These are phyloP conservation scores for Melanotaenia nigrans DNA, from an alignment of 2,797 vertebrate genomes.

Conservation along the genomic window DNA sequence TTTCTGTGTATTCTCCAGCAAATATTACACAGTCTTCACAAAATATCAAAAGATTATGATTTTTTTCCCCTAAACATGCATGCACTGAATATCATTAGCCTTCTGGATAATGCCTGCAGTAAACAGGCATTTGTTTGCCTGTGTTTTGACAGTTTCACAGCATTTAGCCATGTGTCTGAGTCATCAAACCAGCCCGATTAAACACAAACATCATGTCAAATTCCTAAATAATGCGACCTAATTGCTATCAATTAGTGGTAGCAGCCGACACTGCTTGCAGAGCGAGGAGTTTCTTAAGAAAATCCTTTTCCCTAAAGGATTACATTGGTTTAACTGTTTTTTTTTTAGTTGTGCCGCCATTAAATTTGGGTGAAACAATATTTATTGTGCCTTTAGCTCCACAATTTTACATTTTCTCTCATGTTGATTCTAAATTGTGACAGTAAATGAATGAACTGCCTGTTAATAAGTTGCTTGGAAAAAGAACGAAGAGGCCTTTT, in stretches of 20 bases:
- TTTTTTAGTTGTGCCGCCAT: background rate
- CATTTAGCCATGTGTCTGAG: constrained; percentile 47
- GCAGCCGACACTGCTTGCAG: constrained; percentile 54
- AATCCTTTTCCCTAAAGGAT: constrained; percentile 57
- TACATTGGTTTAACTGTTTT: background rate
- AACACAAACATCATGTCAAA: constrained; percentile 68
- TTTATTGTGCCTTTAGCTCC: background rate
- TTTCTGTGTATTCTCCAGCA: background rate
- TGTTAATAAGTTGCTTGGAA: background rate
- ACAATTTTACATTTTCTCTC: no score
- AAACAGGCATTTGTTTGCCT: constrained; percentile 45
- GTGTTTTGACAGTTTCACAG: constrained; percentile 63
- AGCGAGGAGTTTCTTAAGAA: constrained; percentile 44
- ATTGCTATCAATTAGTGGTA: constrained; percentile 71
- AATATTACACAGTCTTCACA: background rate
- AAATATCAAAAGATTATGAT: background rate
- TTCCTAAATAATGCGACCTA: constrained; percentile 68
- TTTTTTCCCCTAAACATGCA: background rate
- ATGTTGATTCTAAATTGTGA: no score
- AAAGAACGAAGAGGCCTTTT: background rate
- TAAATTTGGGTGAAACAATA: no score
- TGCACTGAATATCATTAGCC: constrained; percentile 45
- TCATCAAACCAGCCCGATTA: constrained; percentile 64
- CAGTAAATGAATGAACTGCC: background rate
- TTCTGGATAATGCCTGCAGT: constrained; percentile 31